Conservation (phyloP, 2,113 vertebrate species). For the Sinosuthora webbiana region DNA sequence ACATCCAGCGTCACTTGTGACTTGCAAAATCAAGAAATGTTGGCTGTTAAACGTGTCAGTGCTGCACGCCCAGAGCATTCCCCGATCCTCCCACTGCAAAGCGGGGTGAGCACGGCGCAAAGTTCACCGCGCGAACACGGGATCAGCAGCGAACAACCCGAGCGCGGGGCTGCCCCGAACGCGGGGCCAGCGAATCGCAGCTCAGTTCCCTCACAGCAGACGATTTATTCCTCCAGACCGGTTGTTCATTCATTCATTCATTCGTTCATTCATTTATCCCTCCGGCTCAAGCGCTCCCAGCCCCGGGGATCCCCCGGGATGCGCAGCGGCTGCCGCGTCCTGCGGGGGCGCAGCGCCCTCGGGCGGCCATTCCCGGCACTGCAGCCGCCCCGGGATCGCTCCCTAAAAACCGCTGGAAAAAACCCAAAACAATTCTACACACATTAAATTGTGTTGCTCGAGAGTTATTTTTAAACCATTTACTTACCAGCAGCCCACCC, state of each 20-base stretch:
- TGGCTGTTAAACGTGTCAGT: not conserved
- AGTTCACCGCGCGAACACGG: fast-evolving
- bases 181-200: not conserved
- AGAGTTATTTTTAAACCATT: not conserved
- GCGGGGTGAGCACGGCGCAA: fast-evolving
- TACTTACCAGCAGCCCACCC: constrained; percentile 75
- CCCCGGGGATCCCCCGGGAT: too few species aligned
- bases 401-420: not conserved
- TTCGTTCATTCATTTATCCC: too few species aligned
- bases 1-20: not conserved
- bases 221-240: not conserved
- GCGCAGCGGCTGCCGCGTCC: not conserved
- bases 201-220: fast-evolving
- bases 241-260: too few species aligned
- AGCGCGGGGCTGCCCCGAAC: too few species aligned
- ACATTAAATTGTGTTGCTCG: not conserved
- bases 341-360: not conserved
- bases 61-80: fast-evolving
- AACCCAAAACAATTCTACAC: too few species aligned
- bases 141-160: fast-evolving
- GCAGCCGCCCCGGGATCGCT: not conserved
- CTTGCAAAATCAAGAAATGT: fast-evolving
- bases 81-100: fast-evolving
- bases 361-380: fast-evolving
- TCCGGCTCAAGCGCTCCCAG: fast-evolving